These are phyloP conservation scores for Salvator merianae DNA, from an alignment of 2,113 vertebrate genomes.

Conservation along the genomic window DNA sequence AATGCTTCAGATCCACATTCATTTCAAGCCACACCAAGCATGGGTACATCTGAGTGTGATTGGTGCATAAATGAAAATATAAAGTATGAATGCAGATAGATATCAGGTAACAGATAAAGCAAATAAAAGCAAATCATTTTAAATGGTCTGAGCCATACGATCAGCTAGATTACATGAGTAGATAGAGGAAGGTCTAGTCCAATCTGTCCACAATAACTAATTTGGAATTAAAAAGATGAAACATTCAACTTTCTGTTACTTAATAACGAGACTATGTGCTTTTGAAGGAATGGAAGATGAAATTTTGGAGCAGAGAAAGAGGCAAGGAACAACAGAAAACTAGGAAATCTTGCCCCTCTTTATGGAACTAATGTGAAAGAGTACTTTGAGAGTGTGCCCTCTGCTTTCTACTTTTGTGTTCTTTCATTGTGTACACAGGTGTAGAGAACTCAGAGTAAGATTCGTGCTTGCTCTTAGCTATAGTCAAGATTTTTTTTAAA, in stretches of 20 bases:
- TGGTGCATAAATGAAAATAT: neutral
- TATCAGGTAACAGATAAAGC: neutral
- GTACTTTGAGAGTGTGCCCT: neutral
- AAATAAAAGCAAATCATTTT: neutral
- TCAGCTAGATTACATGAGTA: too few species aligned
- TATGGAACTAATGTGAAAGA: too few species aligned
- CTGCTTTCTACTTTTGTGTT: neutral
- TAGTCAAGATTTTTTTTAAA: neutral
- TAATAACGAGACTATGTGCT: too few species aligned
- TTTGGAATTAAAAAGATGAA: neutral
- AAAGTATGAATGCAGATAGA: neutral
- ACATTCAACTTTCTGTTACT: too few species aligned
- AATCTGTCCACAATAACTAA: neutral
- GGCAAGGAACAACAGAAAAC: neutral
- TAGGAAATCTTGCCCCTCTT: neutral
- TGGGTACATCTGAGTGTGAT: neutral
- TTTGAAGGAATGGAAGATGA: neutral
- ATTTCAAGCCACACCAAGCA: neutral
- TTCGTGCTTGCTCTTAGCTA: neutral
- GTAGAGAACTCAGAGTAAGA: neutral
- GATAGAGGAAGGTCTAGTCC: too few species aligned
- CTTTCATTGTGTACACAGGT: neutral
- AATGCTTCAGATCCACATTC: conserved; percentile 5
- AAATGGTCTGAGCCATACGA: neutral
- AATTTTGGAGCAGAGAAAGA: neutral